Base-by-base conservation (phyloP, 37 sponge, comb jelly and placozoan genomes). In the Halichondria panicea region DNA sequence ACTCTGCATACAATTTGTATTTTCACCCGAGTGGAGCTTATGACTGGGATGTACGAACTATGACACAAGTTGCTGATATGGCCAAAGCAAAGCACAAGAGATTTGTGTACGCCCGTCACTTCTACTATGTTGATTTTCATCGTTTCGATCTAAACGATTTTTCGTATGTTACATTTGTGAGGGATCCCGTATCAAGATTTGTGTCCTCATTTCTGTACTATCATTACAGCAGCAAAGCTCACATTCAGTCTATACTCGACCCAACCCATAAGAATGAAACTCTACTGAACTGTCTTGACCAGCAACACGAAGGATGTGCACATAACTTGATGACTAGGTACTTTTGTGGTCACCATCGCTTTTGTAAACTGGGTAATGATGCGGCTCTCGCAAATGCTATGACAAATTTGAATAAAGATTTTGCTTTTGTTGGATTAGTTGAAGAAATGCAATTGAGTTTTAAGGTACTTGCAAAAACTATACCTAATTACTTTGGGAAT, bases 161-260 rank as follows among this genome's bases (percentile, higher is more conserved):
- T 63, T 68, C 70, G 31, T 95, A 91, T 67, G 77, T 95, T 55
- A 81, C 88, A 0, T 30, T 95, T 25, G 66, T 95, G 18, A 65
- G 95, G 1, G 83, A 95, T 4, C 95, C 95, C 1, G 75, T 91
- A 21, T 53, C 68, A n/a, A 52, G 95, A 58, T 56, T 85, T 8
- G 57, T 88, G 2, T 95, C 95, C 0, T 84, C 91, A 2, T 95
- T 81, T 56, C 67, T 81, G 41, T 95, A 95, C 77, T 91, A 95
- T 43, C 91, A 91, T 64, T 91, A 71, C 66, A 91, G 89, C 62
- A 56, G 79, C 38, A 88, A 76, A 55, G 41, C 53, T 12, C 52
- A 84, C 46, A 84, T 93, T 12, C 77, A 84, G 30, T 30, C 6
- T 6, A 62, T 91, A 42, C 61, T 88, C 12, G 71, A 84, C 33